A percentile compares a stretch with the other conserved stretches of the same genome.
Evolutionary conservation across 2,797 vertebrate species (phyloP).

Genomic region (Salmo trutta): DNA sequence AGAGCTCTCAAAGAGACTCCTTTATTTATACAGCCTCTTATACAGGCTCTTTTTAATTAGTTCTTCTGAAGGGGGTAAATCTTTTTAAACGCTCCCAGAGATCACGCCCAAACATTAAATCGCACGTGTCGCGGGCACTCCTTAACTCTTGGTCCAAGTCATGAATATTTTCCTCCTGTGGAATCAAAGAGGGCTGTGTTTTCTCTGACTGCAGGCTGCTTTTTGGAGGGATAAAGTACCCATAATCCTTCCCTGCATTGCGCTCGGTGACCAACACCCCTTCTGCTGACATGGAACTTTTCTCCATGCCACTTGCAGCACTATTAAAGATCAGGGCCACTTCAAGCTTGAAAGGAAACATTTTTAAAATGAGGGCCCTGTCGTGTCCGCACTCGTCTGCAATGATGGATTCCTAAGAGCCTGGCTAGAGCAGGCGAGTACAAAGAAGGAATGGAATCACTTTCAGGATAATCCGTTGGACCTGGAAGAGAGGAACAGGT

Average conservation of each 20-base stretch:
- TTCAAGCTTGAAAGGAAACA: slow-evolving; percentile 23
- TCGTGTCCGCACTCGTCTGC: slow-evolving; percentile 35
- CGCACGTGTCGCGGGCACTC: slow-evolving; percentile 49
- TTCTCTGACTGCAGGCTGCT: slow-evolving; percentile 57
- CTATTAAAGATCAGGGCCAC: slow-evolving; percentile 27
- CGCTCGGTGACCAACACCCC: slow-evolving; percentile 40
- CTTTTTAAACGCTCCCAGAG: slow-evolving; percentile 56
- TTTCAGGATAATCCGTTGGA: slow-evolving; percentile 50
- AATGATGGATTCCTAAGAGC: slow-evolving; percentile 44
- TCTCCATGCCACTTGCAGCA: slow-evolving; percentile 15
- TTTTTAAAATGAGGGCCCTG: slow-evolving; percentile 17
- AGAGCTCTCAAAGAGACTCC: slow-evolving; percentile 23
- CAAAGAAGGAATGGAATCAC: slow-evolving; percentile 38
- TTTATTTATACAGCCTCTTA: slow-evolving; percentile 41
- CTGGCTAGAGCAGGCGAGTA: slow-evolving; percentile 18
- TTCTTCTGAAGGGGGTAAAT: slow-evolving; percentile 45
- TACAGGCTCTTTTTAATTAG: slow-evolving; percentile 61
- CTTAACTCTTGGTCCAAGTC: slow-evolving; percentile 60
- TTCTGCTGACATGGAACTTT: slow-evolving; percentile 58
- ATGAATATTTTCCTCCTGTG: slow-evolving; percentile 56
- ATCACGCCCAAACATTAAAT: slow-evolving; percentile 55
- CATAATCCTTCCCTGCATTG: slow-evolving; percentile 61
- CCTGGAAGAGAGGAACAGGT: slow-evolving; percentile 28
- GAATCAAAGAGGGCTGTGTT: slow-evolving; percentile 50
- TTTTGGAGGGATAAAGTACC: slow-evolving; percentile 68